Percentiles rank a stretch among this genome's conserved stretches.
These are phyloP conservation scores for Pelmatolapia mariae DNA, from an alignment of 2,113 vertebrate species.

Conservation along the genomic window DNA sequence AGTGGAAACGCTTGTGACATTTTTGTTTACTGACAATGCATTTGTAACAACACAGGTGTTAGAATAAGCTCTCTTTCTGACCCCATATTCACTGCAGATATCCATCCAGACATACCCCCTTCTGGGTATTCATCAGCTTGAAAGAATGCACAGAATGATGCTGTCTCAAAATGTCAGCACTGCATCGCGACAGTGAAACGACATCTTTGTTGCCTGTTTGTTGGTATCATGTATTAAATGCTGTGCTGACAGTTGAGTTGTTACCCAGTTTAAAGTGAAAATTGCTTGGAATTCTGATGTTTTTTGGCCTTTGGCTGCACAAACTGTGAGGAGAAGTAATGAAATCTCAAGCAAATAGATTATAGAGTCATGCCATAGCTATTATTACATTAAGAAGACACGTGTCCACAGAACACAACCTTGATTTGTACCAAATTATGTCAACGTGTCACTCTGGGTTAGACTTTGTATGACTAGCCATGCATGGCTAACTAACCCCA, in stretches of 20 bases:
- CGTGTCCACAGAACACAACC: constrained; percentile 33
- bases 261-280: neutral
- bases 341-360: constrained; percentile 12
- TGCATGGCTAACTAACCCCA: constrained; percentile 43
- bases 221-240: neutral
- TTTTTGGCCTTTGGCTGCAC: constrained; percentile 6
- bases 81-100: neutral
- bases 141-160: constrained; percentile 32
- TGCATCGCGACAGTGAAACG: neutral
- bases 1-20: neutral
- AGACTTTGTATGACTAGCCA: constrained; percentile 47
- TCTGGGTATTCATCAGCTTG: constrained; percentile 19
- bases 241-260: neutral
- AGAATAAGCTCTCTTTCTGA: neutral
- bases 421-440: constrained; percentile 61
- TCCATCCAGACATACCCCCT: constrained; percentile 2
- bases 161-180: constrained; percentile 24
- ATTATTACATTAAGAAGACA: constrained; percentile 36
- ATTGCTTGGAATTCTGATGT: neutral
- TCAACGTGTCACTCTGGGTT: constrained; percentile 64
- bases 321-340: neutral
- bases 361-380: constrained; percentile 22
- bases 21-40: neutral
- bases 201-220: constrained; percentile 11
- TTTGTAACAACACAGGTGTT: neutral